phyloP scores from a whole-genome alignment of 2,888 invertebrate genomes.

The Ceraclea dissimilis region DNA sequence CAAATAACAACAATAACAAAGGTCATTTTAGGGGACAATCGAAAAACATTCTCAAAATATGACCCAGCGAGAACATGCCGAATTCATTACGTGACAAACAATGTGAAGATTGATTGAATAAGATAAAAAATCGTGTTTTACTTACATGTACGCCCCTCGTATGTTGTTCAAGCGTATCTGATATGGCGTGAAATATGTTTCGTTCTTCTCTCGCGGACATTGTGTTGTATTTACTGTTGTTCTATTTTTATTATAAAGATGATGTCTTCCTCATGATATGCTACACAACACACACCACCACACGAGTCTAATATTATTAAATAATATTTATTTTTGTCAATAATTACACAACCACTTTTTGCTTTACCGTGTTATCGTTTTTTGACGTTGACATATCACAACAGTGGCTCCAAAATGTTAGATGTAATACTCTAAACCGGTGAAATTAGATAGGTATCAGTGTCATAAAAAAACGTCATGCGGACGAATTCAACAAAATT shows the following conservation, averaged over 20 bases:
- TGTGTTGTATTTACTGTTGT: not conserved
- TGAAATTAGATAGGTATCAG: no score
- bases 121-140: not conserved
- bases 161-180: constrained; percentile 16
- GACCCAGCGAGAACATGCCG: no score
- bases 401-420: not conserved
- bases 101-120: no score
- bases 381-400: not conserved
- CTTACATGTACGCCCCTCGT: constrained; percentile 21
- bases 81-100: no score
- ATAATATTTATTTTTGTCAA: constrained; percentile 23
- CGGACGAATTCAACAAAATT: no score
- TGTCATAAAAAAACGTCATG: no score
- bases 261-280: not conserved
- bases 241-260: not conserved
- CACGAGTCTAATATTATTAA: constrained; percentile 4
- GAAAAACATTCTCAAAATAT: no score
- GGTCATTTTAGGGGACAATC: no score
- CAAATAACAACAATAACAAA: no score
- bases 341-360: constrained; percentile 22
- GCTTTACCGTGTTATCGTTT: not conserved
- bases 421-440: no score
- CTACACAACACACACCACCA: not conserved
- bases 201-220: constrained; percentile 6
- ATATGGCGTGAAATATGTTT: constrained; percentile 10